Evolutionary conservation across 2,797 vertebrate genomes (phyloP), one percentile per base, ranked within the genome.

Genomic region (Schizothorax lantsangensis): DNA sequence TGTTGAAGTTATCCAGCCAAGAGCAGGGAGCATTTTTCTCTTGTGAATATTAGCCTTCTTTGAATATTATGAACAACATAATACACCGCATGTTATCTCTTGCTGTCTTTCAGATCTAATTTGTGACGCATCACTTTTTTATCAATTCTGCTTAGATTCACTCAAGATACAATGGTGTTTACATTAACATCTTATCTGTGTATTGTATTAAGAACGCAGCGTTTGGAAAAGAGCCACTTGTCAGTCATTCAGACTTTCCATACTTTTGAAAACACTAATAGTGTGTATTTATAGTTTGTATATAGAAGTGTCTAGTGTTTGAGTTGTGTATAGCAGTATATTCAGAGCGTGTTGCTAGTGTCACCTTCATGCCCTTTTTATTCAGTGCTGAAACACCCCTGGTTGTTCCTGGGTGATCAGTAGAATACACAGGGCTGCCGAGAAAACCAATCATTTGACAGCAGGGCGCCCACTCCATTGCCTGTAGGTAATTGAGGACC

Each of bases 361-460:
- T 86, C 68, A 75, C 69, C 85, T 81, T 74, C 78, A 66, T 9
- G 19, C 26, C 26, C 43, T 38, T 59, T 57, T 38, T 38, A 36
- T 57, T 72, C 36, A 33, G n/a, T 59, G 62, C 49, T 1, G n/a
- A 71, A 36, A n/a, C 33, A 84, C 72, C 30, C 30, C 40, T 49
- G 26, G 38, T 68, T 38, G 62, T 69, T 72, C 12, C 11, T 36
- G 33, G 49, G 49, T 72, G 62, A 87, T 78, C 49, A 79, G 64
- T n/a, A 47, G 36, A 87, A 83, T 86, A 74, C 79, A 43, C 69
- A 17, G 43, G 21, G 43, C 71, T 66, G 85, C 69, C n/a, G 17
- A 64, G 85, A 62, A 66, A 81, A 66, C 85, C 85, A 86, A 74
- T 81, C 79, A 81, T 68, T 74, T 81, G 71, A 66, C 85, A 54